Evolutionary conservation across 2,888 invertebrate species (phyloP), one percentile per base, ranked within the genome.

Genomic region (Nymphalis urticae): DNA sequence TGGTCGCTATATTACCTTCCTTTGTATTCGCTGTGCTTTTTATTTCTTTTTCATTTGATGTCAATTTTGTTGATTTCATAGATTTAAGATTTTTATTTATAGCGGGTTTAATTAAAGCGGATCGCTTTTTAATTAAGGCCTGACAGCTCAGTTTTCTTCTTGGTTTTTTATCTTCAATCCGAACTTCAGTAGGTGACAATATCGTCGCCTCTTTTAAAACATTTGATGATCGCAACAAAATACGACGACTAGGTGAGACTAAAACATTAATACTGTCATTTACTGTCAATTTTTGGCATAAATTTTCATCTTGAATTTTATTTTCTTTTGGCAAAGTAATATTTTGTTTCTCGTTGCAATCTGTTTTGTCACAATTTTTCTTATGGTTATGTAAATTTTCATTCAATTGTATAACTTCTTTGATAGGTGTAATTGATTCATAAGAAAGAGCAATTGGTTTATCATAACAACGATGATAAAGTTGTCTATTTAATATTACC

Each of bases 401-500:
- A 42, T 58, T n/a, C 1, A 27, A 19, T 19, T 58, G 36, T 13
- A 19, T 19, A 42, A 58, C 54, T 56, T 60, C 13, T 42, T 67
- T 72, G 51, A 36, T 32, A 17, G n/a, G 21, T 56, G 69, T 66
- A 51, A 77, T 71, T 36, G 88, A 84, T 48, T 75, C 69, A 74
- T 87, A 90, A 17, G 76, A 75, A 48, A 92, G 77, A 16, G 89
- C 80, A 68, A 91, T 92, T 0, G 85, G 78, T 56, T 81, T 77
- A 50, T 76, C 71, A 54, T 75, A 72, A 68, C 76, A 82, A 21
- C 72, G 71, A 75, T 84, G 80, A 53, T 70, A 77, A 65, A 83
- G 77, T 75, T 83, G 77, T 74, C 89, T 83, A 75, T 87, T 87
- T 24, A 88, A 70, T 74, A 92, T 82, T 51, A 83, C 82, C 62